Evolutionary conservation across 1,140 invertebrate genomes (phyloP).

Genomic region (Diachasma alloeum): DNA sequence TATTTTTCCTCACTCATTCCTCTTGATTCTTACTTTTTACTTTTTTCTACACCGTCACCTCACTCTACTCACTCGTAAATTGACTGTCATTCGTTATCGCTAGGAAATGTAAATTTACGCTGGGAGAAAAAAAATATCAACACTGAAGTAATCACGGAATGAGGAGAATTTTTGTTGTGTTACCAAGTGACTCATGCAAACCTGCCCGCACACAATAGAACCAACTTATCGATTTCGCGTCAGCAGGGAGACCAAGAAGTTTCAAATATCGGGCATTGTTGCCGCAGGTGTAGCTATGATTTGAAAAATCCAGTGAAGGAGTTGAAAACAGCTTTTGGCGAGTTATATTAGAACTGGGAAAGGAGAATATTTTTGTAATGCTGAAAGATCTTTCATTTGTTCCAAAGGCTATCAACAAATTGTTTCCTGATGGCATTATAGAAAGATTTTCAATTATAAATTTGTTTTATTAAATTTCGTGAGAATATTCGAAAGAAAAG

Average conservation of each 20-base stretch:
- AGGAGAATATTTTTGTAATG: too few species aligned
- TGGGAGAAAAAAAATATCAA: background rate
- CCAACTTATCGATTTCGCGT: background rate
- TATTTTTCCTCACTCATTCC: background rate
- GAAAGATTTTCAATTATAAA: too few species aligned
- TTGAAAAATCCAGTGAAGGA: background rate
- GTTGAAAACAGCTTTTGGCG: background rate
- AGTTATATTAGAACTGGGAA: too few species aligned
- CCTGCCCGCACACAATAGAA: background rate
- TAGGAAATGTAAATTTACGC: background rate
- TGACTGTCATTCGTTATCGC: slow-evolving; percentile 1
- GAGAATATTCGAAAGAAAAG: too few species aligned
- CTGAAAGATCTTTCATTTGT: too few species aligned
- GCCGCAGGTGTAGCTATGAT: background rate
- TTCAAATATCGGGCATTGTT: background rate
- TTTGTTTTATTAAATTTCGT: too few species aligned
- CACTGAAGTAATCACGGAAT: background rate
- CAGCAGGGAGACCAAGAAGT: background rate
- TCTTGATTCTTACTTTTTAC: background rate
- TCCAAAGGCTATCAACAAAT: too few species aligned
- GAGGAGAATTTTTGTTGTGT: background rate
- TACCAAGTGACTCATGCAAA: background rate
- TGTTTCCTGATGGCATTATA: too few species aligned
- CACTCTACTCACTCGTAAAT: background rate
- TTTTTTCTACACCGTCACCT: background rate